Percentiles rank a stretch among this genome's conserved stretches.
phyloP scores from a whole-genome alignment of 2,113 vertebrate genomes.

The Toxotes jaculatrix region DNA sequence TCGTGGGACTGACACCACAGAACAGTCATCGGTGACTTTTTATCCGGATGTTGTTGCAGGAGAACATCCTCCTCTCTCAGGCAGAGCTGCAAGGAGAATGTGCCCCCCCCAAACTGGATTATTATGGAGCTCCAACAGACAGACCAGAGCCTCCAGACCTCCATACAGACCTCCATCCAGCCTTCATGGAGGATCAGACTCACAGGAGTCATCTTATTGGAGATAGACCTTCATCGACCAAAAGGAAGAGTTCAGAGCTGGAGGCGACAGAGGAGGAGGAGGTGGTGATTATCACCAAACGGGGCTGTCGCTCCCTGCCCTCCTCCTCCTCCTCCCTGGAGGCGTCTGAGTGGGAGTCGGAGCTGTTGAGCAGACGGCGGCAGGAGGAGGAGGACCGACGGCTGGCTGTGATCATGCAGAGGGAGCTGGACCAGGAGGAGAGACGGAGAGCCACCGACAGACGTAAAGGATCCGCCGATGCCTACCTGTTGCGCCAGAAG shows the following conservation, averaged over 20 bases:
- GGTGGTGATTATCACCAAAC: conserved; percentile 19
- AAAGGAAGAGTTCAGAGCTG: conserved; percentile 67
- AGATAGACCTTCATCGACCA: conserved; percentile 16
- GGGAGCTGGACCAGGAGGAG: conserved; percentile 85
- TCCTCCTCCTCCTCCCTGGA: conserved; percentile 2
- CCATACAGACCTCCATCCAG: background rate
- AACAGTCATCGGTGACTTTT: no score
- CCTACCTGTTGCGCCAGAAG: conserved; percentile 87
- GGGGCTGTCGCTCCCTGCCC: background rate
- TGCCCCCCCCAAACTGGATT: conserved; percentile 22
- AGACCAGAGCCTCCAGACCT: background rate
- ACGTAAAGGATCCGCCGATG: conserved; percentile 88
- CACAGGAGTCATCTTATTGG: background rate
- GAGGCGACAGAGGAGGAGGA: conserved; percentile 19
- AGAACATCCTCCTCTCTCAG: conserved; percentile 71
- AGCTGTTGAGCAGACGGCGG: conserved; percentile 80
- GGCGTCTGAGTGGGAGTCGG: conserved; percentile 78
- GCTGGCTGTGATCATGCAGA: conserved; percentile 90
- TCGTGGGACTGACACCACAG: no score
- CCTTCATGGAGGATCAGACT: background rate
- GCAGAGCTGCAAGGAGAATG: background rate
- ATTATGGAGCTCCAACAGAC: background rate
- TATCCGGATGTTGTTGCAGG: conserved; percentile 60
- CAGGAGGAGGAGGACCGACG: conserved; percentile 92
- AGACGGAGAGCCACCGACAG: conserved; percentile 74